Evolutionary conservation across 64 coral and sea anemone genomes (phyloP).

Genomic region (Actinia tenebrosa): DNA sequence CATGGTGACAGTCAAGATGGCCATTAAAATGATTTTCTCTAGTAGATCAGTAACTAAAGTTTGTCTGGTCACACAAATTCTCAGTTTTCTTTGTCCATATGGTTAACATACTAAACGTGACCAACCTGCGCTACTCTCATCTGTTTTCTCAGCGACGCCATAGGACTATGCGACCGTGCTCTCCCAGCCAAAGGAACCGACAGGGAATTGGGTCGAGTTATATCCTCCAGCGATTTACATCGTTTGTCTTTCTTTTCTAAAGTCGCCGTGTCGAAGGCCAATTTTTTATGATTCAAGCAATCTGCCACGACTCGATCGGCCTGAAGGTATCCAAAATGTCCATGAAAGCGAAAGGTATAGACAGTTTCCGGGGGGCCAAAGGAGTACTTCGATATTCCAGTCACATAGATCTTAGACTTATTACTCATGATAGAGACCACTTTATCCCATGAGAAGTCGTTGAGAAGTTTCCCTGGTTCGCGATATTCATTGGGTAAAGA

Average conservation of each 20-base stretch:
- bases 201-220: background rate
- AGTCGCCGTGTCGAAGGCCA: conserved; percentile 25
- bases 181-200: background rate
- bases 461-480: conserved; percentile 51
- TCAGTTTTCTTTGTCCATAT: too few species aligned
- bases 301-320: conserved; percentile 47
- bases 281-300: conserved; percentile 55
- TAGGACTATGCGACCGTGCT: background rate
- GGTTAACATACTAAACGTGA: background rate
- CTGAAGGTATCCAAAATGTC: conserved; percentile 60
- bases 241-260: conserved; percentile 3
- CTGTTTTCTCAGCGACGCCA: conserved; percentile 14
- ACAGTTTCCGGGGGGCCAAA: background rate
- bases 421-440: conserved; percentile 60
- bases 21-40: too few species aligned
- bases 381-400: background rate
- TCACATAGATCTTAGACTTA: conserved; percentile 49
- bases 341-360: conserved; percentile 59
- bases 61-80: too few species aligned
- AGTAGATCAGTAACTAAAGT: too few species aligned
- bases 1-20: too few species aligned
- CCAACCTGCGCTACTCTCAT: conserved; percentile 9
- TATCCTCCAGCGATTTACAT: conserved; percentile 23
- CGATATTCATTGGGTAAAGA: conserved; percentile 45
- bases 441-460: conserved; percentile 55